Base-by-base conservation (phyloP, 2,888 invertebrate species). In the Trichopoda pennipes region DNA sequence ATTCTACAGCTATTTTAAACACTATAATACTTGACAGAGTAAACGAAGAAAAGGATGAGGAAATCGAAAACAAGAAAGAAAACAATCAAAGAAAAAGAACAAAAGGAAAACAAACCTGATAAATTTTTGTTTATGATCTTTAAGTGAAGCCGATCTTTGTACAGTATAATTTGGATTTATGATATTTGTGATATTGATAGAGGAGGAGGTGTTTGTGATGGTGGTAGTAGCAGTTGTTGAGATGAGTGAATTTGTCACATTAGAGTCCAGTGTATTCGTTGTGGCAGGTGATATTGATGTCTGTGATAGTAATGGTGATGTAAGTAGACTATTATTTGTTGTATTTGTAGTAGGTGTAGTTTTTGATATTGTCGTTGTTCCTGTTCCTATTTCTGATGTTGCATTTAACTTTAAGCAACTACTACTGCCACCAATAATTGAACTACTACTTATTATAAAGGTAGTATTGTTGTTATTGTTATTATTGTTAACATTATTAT, bases 141-240 rank as follows among this genome's bases (percentile, higher is more conserved):
- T 91, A 90, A 93, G 92, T 90, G 93, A 93, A 88, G 93, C 93
- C 91, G 93, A 93, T 91, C 93, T 92, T 91, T 92, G 91, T 87
- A 91, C 90, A 88, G 89, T 90, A 88, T 92, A 92, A 90, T 92
- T 92, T 88, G 92, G 92, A 91, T 92, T 92, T 85, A 89, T 87
- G 84, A 90, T 90, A 91, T 89, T 83, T 90, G 88, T 86, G 86
- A 74, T 84, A 85, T 77, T 84, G 85, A 63, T 84, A 86, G 69
- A 79, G 77, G 85, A 58, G 84, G 86, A 69, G 80, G 83, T 69
- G 75, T 44, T 85, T 85, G 86, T 85, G 87, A 85, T 84, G 92
- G 90, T 87, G 80, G 82, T 80, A 80, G 83, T 80, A 64, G 78
- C 53, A 49, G 55, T 85, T 85, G 85, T 85, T 86, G 86, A 84